Evolutionary conservation across 1,140 invertebrate genomes (phyloP).

Genomic region (Plodia interpunctella): DNA sequence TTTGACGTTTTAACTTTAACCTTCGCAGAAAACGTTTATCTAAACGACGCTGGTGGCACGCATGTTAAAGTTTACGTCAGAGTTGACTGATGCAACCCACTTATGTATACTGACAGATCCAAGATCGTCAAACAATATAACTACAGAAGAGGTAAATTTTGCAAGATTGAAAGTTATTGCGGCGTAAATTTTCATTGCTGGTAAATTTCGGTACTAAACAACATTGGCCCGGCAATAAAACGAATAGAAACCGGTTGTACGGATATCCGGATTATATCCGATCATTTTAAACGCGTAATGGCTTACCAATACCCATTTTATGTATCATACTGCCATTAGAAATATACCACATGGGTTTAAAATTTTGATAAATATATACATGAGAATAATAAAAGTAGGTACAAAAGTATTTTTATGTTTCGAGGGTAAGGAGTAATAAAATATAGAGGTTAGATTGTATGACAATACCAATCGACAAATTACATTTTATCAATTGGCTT

Average conservation of each 20-base stretch:
- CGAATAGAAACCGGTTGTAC: slow-evolving; percentile 1
- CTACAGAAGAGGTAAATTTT: background rate
- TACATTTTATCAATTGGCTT: too few species aligned
- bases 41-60: too few species aligned
- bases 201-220: background rate
- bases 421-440: too few species aligned
- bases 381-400: background rate
- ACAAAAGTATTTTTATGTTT: too few species aligned
- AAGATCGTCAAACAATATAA: background rate
- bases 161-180: slow-evolving; percentile 4
- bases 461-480: too few species aligned
- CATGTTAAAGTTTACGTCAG: too few species aligned
- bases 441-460: too few species aligned
- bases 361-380: background rate
- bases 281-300: slow-evolving; percentile 3
- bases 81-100: too few species aligned
- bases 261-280: slow-evolving; percentile 5
- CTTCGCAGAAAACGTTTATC: too few species aligned
- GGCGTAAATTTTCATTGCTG: slow-evolving; percentile 2
- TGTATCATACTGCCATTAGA: background rate
- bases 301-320: background rate
- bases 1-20: too few species aligned
- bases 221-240: background rate
- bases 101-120: too few species aligned
- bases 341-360: background rate